Conservation (phyloP, 2,888 invertebrate genomes). For the Drepana falcataria region DNA sequence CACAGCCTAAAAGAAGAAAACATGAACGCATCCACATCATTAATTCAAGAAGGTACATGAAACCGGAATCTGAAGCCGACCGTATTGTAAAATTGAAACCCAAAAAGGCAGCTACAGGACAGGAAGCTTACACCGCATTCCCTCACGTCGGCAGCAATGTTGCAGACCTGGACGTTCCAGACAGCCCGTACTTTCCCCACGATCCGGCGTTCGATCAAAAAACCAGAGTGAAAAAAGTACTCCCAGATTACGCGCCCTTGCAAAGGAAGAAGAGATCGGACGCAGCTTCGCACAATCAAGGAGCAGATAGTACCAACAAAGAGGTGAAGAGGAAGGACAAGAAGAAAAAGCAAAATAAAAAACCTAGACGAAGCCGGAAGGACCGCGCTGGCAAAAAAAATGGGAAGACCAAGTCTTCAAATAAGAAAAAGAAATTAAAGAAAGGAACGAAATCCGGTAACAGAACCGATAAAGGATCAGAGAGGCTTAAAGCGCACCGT, state of each 20-base stretch:
- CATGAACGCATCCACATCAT: slow-evolving; percentile 2
- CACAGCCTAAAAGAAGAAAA: slow-evolving; percentile 32
- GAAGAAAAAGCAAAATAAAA: not conserved
- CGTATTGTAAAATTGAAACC: slow-evolving; percentile 12
- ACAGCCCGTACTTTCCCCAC: slow-evolving; percentile 40
- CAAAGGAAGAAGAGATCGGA: slow-evolving; percentile 31
- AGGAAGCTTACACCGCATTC: slow-evolving; percentile 41
- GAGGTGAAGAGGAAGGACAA: not conserved
- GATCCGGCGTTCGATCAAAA: slow-evolving; percentile 24
- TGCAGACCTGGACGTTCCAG: slow-evolving; percentile 21
- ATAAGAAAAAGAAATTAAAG: not conserved
- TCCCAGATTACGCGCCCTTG: slow-evolving; percentile 23
- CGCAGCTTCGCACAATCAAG: not conserved
- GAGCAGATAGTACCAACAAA: not conserved
- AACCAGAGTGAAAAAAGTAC: slow-evolving; percentile 42
- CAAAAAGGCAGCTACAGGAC: slow-evolving; percentile 4
- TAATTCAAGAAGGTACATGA: not conserved
- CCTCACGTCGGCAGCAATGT: slow-evolving; percentile 16
- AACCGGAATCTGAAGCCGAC: not conserved
- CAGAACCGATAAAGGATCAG: not conserved
- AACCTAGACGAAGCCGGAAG: not conserved
- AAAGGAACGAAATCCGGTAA: not conserved
- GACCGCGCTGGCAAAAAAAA: not conserved
- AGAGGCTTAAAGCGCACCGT: no score
- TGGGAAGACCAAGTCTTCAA: not conserved